Evolutionary conservation across 1,140 invertebrate genomes (phyloP).

Genomic region (Zaprionus camerounensis): DNA sequence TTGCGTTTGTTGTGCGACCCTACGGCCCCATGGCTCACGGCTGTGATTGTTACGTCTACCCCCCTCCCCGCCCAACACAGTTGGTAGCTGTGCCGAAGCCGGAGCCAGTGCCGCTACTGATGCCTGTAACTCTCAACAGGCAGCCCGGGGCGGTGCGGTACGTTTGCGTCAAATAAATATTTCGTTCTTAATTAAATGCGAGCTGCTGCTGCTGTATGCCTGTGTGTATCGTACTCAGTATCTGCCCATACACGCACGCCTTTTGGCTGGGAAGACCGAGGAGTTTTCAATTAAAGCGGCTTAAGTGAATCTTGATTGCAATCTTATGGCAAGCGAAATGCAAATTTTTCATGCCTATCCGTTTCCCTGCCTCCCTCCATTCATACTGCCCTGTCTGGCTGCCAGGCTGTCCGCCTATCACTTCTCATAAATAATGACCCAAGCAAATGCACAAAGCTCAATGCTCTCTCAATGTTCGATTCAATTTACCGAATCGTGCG

Average conservation of each 20-base stretch:
- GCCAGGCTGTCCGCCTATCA: slow-evolving; percentile 26
- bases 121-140: neutral
- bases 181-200: slow-evolving; percentile 81
- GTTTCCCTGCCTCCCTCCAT: neutral
- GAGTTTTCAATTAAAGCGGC: slow-evolving; percentile 71
- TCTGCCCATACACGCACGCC: neutral
- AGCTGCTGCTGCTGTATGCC: slow-evolving; percentile 21
- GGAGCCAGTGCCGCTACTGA: neutral
- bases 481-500: slow-evolving; percentile 17
- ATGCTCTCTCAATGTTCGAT: slow-evolving; percentile 31
- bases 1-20: slow-evolving; percentile 71
- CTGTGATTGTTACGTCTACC: slow-evolving; percentile 6
- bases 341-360: slow-evolving; percentile 53
- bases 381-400: neutral
- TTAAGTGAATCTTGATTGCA: slow-evolving; percentile 75
- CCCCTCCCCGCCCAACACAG: no score
- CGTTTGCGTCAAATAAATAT: slow-evolving; percentile 69
- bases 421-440: slow-evolving; percentile 64
- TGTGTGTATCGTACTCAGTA: neutral
- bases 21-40: slow-evolving; percentile 5
- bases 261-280: slow-evolving; percentile 6
- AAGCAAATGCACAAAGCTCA: slow-evolving; percentile 23
- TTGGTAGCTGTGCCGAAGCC: neutral
- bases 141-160: neutral
- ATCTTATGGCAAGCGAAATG: slow-evolving; percentile 70